These are phyloP conservation scores for Melanaphis sacchari DNA, from an alignment of 1,140 invertebrate genomes.

Conservation along the genomic window DNA sequence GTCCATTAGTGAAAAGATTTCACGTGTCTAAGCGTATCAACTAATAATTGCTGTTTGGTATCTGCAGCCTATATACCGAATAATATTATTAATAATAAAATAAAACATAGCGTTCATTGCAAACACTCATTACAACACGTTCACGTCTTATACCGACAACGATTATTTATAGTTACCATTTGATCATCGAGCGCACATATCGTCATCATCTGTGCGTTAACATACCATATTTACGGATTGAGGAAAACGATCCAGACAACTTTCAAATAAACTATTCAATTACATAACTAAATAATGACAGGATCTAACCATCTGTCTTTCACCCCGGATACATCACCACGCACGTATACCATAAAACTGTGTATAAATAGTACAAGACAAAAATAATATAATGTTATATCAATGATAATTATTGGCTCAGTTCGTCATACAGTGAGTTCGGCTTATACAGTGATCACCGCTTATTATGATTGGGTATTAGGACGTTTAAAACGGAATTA, in stretches of 20 bases:
- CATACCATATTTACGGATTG: neutral
- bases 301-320: neutral
- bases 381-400: neutral
- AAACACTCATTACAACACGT: neutral
- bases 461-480: no score
- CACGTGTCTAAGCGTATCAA: neutral
- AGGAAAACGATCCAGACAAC: neutral
- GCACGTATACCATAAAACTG: neutral
- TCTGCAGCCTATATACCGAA: neutral
- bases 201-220: neutral
- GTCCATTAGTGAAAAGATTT: neutral
- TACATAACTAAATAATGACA: neutral
- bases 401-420: neutral
- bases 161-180: neutral
- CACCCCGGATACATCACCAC: neutral
- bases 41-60: neutral
- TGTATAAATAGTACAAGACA: neutral
- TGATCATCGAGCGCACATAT: neutral
- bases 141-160: neutral
- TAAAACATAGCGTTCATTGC: neutral
- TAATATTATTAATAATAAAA: conserved; percentile 12
- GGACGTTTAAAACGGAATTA: no score
- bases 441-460: neutral
- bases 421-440: neutral
- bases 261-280: conserved; percentile 6